Conservation (phyloP, 1,140 invertebrate species). For the honey bee (Apis mellifera) region DNA sequence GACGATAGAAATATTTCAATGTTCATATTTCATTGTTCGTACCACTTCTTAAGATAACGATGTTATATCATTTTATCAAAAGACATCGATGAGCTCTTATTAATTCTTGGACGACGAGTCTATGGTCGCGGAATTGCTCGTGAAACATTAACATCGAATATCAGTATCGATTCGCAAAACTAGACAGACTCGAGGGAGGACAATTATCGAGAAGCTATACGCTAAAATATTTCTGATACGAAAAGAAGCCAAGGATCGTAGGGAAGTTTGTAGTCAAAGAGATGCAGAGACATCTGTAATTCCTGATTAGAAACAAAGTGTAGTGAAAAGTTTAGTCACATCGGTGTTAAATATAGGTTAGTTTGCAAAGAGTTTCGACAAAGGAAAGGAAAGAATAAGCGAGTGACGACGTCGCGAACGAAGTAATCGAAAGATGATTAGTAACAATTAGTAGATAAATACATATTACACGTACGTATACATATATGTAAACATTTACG, state of each 20-base stretch:
- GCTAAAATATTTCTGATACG: neutral
- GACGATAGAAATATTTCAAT: neutral
- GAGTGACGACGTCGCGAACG: neutral
- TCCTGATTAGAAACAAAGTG: neutral
- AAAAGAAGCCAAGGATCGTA: neutral
- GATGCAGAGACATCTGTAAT: neutral
- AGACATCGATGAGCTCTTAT: neutral
- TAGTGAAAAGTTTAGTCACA: constrained; percentile 9
- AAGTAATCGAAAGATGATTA: constrained; percentile 1
- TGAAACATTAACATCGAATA: neutral
- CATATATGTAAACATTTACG: neutral
- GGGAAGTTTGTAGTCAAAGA: neutral
- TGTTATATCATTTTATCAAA: neutral
- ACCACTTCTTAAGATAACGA: neutral
- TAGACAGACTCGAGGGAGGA: neutral
- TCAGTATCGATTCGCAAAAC: neutral
- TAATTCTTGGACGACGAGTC: neutral
- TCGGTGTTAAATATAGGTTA: constrained; percentile 21
- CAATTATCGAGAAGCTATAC: neutral
- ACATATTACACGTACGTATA: constrained; percentile 3
- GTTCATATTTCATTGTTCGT: neutral
- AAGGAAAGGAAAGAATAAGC: neutral
- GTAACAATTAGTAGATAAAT: neutral
- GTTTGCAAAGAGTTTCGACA: neutral
- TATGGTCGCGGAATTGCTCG: neutral